Base-by-base conservation (phyloP, 2,113 vertebrate species). In the Hippopotamus amphibius region DNA sequence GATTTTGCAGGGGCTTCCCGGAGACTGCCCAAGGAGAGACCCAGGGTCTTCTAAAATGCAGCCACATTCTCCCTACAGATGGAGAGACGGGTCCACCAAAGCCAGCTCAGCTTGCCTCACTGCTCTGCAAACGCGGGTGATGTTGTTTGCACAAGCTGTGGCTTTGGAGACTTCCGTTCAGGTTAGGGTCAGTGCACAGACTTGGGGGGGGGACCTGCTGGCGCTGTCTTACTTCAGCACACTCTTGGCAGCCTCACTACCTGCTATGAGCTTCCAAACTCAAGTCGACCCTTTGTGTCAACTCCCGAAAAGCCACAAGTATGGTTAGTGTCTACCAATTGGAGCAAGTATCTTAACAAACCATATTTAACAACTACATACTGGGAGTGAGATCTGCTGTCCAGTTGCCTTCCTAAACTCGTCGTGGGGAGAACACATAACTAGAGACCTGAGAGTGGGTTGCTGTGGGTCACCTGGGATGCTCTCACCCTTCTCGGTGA, bases 11-110 rank as follows among this genome's bases (percentile, higher is more conserved):
- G 96, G 85, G 92, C 53, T n/a, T 0, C 15, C 16, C 33, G 71
- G 93, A 96, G 92, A 92, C 84, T 59, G 48, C 48, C 57, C 92
- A 43, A 33, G 96, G 88, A 97, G 95, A 97, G 74, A 91, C 37
- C 63, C 41, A 76, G 84, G 33, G 63, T 96, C 96, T 83, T 93
- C 16, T 17, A 69, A 81, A 86, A 48, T 7, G 41, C n/a, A 66
- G 41, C 92, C 97, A 28, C 37, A 21, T 65, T 93, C 83, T 95
- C 76, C 46, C 92, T 97, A 13, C 48, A 48, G 33, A 22, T 7
- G 72, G 89, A 86, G 93, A 95, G 88, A 22, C 43, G 4, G 6
- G 72, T n/a, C 65, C 95, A 80, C 68, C 76, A 37, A 93, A 96
- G 69, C 13, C 86, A 66, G 76, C 43, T 53, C 50, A 68, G 46